Base-by-base conservation (phyloP, 1,140 invertebrate genomes). In the Saxidomus purpurata region DNA sequence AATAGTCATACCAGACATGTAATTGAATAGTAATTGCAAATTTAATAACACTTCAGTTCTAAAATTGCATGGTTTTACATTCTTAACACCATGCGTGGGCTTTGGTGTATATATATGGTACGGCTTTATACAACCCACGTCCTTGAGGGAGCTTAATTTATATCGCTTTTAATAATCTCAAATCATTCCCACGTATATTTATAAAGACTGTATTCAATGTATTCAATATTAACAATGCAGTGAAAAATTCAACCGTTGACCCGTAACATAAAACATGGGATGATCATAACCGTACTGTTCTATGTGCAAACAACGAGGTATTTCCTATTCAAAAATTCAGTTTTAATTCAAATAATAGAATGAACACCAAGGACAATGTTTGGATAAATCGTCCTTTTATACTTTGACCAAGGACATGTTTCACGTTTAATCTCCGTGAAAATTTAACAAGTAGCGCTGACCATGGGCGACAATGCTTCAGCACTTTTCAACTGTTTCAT, bases 391-490 rank as follows among this genome's bases (percentile, higher is more conserved):
- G 17, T 11, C 8, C 17, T 49, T 17, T 49, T 11, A 22, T 8
- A 59, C 3, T 19, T 59, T 59, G 19, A 59, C 15, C n/a, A n/a
- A 11, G n/a, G 25, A 4, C 43, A 43, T 25, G 4, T 63, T 63
- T 63, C 59, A 63, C 25, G 6, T 22, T 63, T 63, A 63, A 63
- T 63, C 59, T 63, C n/a, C 59, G 25, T 63, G 25, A 63, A 63
- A 63, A 63, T 19, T 19, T 19, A 55, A 19, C 13, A 55, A 15
- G 13, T 4, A 2, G 19, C n/a, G n/a, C n/a, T n/a, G n/a, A n/a
- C n/a, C n/a, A n/a, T n/a, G n/a, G n/a, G n/a, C 15, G 52, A 19
- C 22, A 55, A 22, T 19, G 19, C 8, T 9, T 47, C 43, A 9
- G 43, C 8, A 47, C 43, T 47, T 19, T 55, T 19, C 52, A 55